Base-by-base conservation (phyloP, 2,113 vertebrate species). In the Sander vitreus region DNA sequence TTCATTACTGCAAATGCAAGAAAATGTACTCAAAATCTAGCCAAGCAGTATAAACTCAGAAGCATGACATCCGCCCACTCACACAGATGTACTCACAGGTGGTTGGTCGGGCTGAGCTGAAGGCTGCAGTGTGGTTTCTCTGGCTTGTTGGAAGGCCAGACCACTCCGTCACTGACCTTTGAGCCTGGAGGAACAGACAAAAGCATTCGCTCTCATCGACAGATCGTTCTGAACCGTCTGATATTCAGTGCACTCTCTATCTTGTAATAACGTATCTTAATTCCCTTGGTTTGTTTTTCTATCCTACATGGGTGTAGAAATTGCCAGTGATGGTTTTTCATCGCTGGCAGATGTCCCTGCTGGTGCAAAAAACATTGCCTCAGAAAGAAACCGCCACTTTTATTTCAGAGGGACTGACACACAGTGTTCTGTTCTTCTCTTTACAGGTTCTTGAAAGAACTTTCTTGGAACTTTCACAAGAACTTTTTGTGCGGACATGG, bases 31-130 rank as follows among this genome's bases (percentile, higher is more conserved):
- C 33, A 25, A 43, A 43, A 43, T 43, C 25, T 19, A 45, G 43
- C 11, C 21, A 33, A 50, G 27, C 47, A 23, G 27, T 16, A 1
- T 27, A 18, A 43, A 19, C 21, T n/a, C 12, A 21, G 47, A 23
- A 18, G 48, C 10, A 59, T 12, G 0, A 75, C 18, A 27, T 45
- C 36, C 50, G 47, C 7, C 4, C 58, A 47, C 27, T 12, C 45
- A 51, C 53, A 45, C 54, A 57, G 0, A 39, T 60, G 15, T 71
- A 91, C 93, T 95, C 88, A 90, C 93, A 76, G 25, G 70, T 58
- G 63, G 47, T 85, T 0, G 66, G 60, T 58, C 47, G 84, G 12
- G 77, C 76, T 39, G 92, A 72, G 69, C 68, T 82, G 76, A 81
- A 70, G 48, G 70, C 27, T 18, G 78, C 1, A 0, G 19, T 18